These are phyloP conservation scores for Aspidiotus destructor DNA, from an alignment of 2,888 invertebrate species.

Conservation along the genomic window DNA sequence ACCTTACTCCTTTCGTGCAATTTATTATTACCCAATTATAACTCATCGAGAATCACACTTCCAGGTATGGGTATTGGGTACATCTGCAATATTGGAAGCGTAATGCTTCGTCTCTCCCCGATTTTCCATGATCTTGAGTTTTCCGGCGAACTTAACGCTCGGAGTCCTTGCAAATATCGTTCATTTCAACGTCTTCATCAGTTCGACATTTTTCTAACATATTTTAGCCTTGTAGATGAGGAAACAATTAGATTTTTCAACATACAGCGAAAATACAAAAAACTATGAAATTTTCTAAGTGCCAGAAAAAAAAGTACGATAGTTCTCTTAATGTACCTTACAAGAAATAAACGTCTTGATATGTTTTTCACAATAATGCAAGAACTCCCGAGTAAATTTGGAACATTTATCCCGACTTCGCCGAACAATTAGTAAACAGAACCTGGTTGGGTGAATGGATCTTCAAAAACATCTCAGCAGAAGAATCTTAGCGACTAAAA, in stretches of 20 bases:
- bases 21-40: no score
- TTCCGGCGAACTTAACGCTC: constrained; percentile 54
- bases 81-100: constrained; percentile 69
- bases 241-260: constrained; percentile 32
- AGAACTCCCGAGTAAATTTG: constrained; percentile 64
- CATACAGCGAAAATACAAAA: background rate
- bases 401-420: constrained; percentile 56
- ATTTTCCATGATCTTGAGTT: constrained; percentile 61
- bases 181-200: constrained; percentile 58
- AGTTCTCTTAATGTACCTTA: no score
- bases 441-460: constrained; percentile 69
- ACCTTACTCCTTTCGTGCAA: no score
- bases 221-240: constrained; percentile 34
- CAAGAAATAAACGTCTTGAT: constrained; percentile 67
- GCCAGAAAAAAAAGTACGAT: no score
- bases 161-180: constrained; percentile 86
- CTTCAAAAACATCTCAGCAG: constrained; percentile 93
- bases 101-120: constrained; percentile 72
- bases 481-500: constrained; percentile 54
- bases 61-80: constrained; percentile 81
- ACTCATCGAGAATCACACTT: constrained; percentile 76
- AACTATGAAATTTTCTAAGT: constrained; percentile 56
- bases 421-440: constrained; percentile 81
- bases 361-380: constrained; percentile 79
- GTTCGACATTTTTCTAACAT: constrained; percentile 45